A percentile compares a stretch with the other conserved stretches of the same genome.
These are phyloP conservation scores for Rhabdophis nuchalis DNA, from an alignment of 2,797 vertebrate genomes.

Conservation along the genomic window DNA sequence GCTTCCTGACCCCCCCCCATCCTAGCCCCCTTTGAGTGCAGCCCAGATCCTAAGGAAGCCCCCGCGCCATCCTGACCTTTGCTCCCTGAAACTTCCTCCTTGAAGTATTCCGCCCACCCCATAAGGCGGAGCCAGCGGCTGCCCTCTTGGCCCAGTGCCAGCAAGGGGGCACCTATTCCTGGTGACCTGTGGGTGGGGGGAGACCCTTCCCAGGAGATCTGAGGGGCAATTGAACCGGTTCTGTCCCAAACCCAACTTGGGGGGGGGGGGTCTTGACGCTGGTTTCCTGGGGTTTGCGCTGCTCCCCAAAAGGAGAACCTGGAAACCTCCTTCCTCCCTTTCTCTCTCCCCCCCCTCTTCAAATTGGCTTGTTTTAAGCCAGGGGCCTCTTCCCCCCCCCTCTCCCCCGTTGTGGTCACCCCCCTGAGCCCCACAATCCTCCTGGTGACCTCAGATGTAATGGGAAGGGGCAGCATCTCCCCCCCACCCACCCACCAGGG, in stretches of 20 bases:
- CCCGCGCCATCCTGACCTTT: neutral
- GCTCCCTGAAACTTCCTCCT: neutral
- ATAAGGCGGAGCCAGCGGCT: neutral
- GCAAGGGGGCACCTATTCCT: neutral
- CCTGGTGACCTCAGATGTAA: neutral
- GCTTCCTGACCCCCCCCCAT: neutral
- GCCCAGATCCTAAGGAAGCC: neutral
- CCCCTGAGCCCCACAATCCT: no score
- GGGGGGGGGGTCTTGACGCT: neutral
- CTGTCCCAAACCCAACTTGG: neutral
- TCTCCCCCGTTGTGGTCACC: neutral
- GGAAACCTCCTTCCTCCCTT: neutral
- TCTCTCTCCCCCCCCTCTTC: no score
- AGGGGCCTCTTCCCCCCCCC: neutral
- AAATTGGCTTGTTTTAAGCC: neutral
- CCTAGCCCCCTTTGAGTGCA: neutral
- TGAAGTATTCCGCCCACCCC: no score
- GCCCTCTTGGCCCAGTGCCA: neutral
- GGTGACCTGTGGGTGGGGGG: accelerated
- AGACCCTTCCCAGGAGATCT: neutral
- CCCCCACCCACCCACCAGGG: no score
- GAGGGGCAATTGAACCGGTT: neutral
- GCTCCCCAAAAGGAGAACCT: neutral
- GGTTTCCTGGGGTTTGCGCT: neutral
- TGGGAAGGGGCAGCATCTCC: neutral